Percentiles rank a stretch among this genome's conserved stretches.
These are phyloP conservation scores for Chalcis sispes DNA, from an alignment of 2,888 invertebrate species.

Conservation along the genomic window DNA sequence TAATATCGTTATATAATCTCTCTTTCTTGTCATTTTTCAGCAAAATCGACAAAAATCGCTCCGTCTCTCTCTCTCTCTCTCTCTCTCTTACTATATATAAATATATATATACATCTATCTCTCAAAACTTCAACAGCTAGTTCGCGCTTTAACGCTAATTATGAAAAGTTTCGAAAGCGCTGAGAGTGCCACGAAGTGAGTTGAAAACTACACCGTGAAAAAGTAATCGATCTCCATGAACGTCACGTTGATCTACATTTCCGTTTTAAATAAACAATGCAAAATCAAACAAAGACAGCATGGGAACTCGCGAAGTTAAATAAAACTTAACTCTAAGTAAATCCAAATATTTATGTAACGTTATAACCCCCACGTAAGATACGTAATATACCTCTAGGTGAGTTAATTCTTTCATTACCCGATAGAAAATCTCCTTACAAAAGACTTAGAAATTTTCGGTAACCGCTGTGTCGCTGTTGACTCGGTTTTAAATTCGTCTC, in stretches of 20 bases:
- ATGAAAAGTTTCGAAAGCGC: conserved; percentile 41
- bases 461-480: background rate
- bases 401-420: conserved; percentile 13
- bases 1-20: background rate
- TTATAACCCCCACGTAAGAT: too few relatives aligned
- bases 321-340: too few relatives aligned
- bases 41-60: background rate
- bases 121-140: conserved; percentile 8
- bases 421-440: background rate
- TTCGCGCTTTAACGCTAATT: conserved; percentile 32
- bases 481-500: background rate
- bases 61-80: background rate
- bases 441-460: too few relatives aligned
- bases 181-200: background rate
- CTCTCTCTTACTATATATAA: too few relatives aligned
- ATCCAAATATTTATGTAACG: too few relatives aligned
- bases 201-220: conserved; percentile 35
- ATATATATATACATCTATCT: too few relatives aligned
- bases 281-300: background rate
- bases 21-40: background rate
- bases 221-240: conserved; percentile 46
- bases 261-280: background rate
- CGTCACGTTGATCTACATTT: too few relatives aligned
- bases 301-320: too few relatives aligned
- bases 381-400: too few relatives aligned